phyloP scores from a whole-genome alignment of 2,113 vertebrate genomes.

The Calypte anna region DNA sequence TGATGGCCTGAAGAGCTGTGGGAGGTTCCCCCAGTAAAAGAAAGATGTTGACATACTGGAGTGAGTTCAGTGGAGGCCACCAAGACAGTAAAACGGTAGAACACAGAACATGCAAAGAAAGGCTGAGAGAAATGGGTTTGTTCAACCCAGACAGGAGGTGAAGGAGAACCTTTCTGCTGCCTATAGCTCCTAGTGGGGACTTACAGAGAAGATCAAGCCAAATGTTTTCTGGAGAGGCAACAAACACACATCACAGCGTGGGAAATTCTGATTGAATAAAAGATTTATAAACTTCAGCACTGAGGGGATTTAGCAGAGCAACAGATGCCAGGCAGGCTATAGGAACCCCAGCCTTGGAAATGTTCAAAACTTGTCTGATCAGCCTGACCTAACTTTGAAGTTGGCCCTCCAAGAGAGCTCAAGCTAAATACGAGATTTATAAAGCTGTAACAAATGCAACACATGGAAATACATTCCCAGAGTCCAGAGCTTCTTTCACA shows the following conservation, averaged over 20 bases:
- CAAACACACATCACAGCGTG: neutral
- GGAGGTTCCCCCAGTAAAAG: neutral
- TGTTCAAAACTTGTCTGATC: neutral
- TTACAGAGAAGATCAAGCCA: neutral
- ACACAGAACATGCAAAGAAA: neutral
- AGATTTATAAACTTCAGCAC: neutral
- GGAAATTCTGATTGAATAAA: neutral
- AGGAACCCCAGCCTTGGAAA: neutral
- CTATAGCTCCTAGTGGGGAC: neutral
- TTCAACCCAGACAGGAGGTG: neutral
- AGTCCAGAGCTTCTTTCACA: neutral
- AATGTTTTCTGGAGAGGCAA: neutral
- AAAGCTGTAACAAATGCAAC: neutral
- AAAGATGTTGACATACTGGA: neutral
- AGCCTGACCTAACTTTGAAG: neutral
- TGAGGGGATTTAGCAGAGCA: neutral
- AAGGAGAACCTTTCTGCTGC: neutral
- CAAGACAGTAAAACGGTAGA: fast-evolving
- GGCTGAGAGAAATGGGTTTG: neutral
- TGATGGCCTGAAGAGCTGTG: neutral
- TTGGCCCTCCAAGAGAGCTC: neutral
- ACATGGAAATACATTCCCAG: neutral
- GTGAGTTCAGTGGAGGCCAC: neutral
- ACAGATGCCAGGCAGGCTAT: neutral
- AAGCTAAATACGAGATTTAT: neutral